These are phyloP conservation scores for Epinotia brunnichana DNA, from an alignment of 2,888 invertebrate species.

Conservation along the genomic window DNA sequence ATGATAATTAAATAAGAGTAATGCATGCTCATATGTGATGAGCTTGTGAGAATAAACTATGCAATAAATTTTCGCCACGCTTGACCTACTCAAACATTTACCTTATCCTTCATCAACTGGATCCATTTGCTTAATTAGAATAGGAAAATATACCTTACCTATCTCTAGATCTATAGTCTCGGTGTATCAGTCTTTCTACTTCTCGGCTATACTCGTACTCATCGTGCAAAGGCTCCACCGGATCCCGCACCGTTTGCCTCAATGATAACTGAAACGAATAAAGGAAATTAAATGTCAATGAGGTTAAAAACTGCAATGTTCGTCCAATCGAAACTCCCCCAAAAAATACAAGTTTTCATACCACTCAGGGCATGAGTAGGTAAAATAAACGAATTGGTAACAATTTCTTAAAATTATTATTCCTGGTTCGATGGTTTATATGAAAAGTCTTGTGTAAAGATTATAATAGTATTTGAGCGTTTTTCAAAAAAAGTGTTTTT, in stretches of 20 bases:
- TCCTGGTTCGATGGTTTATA: too few species aligned
- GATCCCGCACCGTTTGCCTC: constrained; percentile 78
- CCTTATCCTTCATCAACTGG: constrained; percentile 2
- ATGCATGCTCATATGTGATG: constrained; percentile 7
- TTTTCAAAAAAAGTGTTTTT: too few species aligned
- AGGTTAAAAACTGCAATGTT: not conserved
- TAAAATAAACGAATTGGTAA: too few species aligned
- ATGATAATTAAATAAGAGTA: not conserved
- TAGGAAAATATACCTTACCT: constrained; percentile 60
- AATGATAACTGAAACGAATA: constrained; percentile 72
- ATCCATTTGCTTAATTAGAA: constrained; percentile 14
- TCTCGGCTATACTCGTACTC: constrained; percentile 82
- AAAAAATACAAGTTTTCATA: too few species aligned
- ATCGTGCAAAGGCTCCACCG: constrained; percentile 83
- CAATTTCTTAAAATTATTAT: too few species aligned
- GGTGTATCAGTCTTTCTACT: constrained; percentile 84
- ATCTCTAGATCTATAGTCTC: constrained; percentile 84
- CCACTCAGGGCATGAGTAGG: too few species aligned
- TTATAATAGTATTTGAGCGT: too few species aligned
- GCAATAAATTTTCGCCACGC: not conserved
- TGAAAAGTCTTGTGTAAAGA: not conserved
- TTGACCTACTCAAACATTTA: not conserved
- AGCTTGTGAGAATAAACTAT: not conserved
- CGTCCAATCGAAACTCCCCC: not conserved
- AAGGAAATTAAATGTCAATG: constrained; percentile 13